Conservation (phyloP, 1,140 invertebrate genomes). For the Heliconius melpomene region DNA sequence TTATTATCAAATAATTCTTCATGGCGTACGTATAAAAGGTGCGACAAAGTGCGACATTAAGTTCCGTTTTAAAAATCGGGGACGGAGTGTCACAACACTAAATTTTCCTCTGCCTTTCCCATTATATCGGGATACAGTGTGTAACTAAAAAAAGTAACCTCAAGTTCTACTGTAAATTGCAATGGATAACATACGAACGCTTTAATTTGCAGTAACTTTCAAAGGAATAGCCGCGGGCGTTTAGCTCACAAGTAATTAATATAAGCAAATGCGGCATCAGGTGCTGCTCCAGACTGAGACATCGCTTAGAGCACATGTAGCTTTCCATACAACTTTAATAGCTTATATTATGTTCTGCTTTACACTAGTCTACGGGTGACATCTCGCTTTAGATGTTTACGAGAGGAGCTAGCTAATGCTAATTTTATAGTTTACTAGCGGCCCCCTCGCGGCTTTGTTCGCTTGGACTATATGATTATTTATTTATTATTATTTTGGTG, state of each 20-base stretch:
- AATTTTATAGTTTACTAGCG: background rate
- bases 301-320: background rate
- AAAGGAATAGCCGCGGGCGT: background rate
- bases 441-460: too few relatives aligned
- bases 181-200: background rate
- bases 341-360: background rate
- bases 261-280: background rate
- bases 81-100: too few relatives aligned
- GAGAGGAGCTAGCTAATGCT: background rate
- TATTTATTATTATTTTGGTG: too few relatives aligned
- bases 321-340: constrained; percentile 7
- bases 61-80: too few relatives aligned
- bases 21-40: too few relatives aligned
- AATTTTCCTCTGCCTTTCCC: too few relatives aligned
- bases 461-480: too few relatives aligned
- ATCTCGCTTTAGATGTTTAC: background rate
- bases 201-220: background rate
- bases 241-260: constrained; percentile 2
- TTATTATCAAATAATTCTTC: too few relatives aligned
- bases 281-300: background rate
- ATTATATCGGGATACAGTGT: too few relatives aligned
- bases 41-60: too few relatives aligned
- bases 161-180: too few relatives aligned
- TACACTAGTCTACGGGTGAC: background rate
- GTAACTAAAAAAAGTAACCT: too few relatives aligned